These are phyloP conservation scores for Lucilia sericata DNA, from an alignment of 1,140 invertebrate species.

Conservation along the genomic window DNA sequence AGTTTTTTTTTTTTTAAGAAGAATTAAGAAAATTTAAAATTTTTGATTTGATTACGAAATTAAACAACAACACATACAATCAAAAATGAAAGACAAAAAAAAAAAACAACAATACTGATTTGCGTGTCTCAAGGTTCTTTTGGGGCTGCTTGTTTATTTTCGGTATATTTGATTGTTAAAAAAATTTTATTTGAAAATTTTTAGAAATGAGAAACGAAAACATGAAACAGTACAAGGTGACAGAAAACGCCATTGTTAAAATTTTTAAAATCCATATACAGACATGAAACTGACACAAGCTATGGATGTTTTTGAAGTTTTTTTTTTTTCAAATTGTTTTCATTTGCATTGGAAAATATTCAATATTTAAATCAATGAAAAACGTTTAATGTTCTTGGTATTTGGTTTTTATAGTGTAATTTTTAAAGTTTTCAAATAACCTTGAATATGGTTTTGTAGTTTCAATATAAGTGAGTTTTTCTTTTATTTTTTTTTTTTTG, in stretches of 20 bases:
- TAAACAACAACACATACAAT: background rate
- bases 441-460: no score
- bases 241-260: slow-evolving; percentile 9
- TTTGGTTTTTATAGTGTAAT: no score
- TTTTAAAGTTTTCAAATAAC: no score
- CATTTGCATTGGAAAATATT: background rate
- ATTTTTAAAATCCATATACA: no score
- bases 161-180: background rate
- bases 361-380: slow-evolving; percentile 7
- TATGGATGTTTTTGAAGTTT: no score
- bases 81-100: background rate
- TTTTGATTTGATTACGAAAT: slow-evolving; percentile 17
- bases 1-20: background rate
- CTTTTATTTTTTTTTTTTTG: no score
- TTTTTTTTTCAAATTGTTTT: no score
- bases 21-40: background rate
- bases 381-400: background rate
- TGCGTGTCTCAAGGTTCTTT: slow-evolving; percentile 43
- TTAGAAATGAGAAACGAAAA: slow-evolving; percentile 9
- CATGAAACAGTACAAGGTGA: slow-evolving; percentile 31
- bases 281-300: no score
- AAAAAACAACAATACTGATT: background rate
- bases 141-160: background rate
- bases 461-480: no score
- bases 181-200: background rate